phyloP scores from a whole-genome alignment of 2,113 vertebrate genomes.

The Capreolus pygargus region DNA sequence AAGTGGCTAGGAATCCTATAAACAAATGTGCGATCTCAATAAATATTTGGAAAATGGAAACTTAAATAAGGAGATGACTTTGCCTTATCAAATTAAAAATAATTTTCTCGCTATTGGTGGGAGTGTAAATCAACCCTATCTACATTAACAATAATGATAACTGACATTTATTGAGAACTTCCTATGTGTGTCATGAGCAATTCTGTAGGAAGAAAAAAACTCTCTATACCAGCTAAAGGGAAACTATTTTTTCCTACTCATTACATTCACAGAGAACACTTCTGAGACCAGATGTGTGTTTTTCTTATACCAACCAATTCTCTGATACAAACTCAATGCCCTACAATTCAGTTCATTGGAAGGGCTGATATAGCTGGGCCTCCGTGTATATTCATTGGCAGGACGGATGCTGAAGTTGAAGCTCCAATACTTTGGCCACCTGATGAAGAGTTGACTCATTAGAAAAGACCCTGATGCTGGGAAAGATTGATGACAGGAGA shows the following conservation, averaged over 20 bases:
- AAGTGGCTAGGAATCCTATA: background rate
- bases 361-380: background rate
- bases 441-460: background rate
- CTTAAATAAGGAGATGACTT: constrained; percentile 11
- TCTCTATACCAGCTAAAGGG: background rate
- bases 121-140: background rate
- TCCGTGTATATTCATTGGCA: background rate
- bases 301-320: background rate
- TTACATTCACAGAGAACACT: background rate
- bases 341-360: background rate
- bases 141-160: background rate
- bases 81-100: background rate
- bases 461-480: background rate
- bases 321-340: background rate
- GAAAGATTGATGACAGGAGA: background rate
- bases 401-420: background rate
- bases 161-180: background rate
- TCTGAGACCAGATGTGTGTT: background rate
- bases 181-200: background rate
- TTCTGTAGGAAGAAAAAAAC: background rate
- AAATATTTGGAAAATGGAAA: constrained; percentile 12
- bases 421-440: background rate
- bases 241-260: background rate
- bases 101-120: background rate
- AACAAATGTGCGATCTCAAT: background rate